These are phyloP conservation scores for Cydia amplana DNA, from an alignment of 1,140 invertebrate species.

Conservation along the genomic window DNA sequence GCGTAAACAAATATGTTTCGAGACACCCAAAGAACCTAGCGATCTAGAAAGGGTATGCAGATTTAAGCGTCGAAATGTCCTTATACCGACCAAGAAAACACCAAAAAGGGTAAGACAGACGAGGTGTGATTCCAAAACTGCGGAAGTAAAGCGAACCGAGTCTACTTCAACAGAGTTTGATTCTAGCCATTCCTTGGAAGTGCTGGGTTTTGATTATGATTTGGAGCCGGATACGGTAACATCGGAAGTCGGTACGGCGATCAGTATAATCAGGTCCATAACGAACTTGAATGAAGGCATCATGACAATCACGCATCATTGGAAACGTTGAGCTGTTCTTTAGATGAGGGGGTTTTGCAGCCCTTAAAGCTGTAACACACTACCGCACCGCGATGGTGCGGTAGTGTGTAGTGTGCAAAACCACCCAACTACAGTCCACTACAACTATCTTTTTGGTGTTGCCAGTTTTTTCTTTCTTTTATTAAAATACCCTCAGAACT, in stretches of 20 bases:
- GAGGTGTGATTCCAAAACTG: background rate
- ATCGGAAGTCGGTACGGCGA: too few relatives aligned
- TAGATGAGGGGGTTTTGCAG: too few relatives aligned
- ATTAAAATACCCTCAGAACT: too few relatives aligned
- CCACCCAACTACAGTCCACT: too few relatives aligned
- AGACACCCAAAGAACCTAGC: background rate
- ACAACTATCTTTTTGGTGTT: too few relatives aligned
- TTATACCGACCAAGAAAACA: slow-evolving; percentile 21
- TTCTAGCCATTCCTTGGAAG: slow-evolving; percentile 49
- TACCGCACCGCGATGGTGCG: too few relatives aligned
- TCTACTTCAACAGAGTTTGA: background rate
- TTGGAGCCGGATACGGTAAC: too few relatives aligned
- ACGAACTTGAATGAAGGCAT: slow-evolving; percentile 15
- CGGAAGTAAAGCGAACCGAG: background rate
- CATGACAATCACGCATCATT: background rate
- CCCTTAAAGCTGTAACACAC: too few relatives aligned
- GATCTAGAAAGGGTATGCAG: slow-evolving; percentile 34
- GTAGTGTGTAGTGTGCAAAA: too few relatives aligned
- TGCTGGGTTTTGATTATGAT: slow-evolving; percentile 45
- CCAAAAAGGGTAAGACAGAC: background rate
- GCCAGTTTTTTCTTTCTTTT: too few relatives aligned
- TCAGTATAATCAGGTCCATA: background rate
- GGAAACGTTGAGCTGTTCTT: background rate
- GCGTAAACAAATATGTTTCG: slow-evolving; percentile 34
- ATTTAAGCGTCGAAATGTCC: slow-evolving; percentile 37